Evolutionary conservation across 2,888 invertebrate species (phyloP).

Genomic region (Drosophila vallismaia): DNA sequence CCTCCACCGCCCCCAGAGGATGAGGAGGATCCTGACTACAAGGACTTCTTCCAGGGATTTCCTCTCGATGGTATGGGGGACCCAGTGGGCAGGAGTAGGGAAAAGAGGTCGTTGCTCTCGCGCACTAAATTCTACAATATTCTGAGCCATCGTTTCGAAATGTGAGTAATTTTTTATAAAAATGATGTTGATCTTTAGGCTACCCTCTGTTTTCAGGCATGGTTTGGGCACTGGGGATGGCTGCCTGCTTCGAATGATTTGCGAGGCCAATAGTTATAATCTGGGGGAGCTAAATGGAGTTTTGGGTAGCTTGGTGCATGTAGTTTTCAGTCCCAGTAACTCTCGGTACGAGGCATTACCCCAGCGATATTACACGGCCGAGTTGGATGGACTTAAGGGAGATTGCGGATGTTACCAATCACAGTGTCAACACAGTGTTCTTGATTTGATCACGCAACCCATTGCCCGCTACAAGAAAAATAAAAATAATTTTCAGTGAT

Average conservation of each 20-base stretch:
- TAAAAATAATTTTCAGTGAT: neutral
- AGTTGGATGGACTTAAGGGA: constrained; percentile 66
- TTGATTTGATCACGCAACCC: constrained; percentile 77
- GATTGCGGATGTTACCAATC: constrained; percentile 59
- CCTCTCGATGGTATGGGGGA: constrained; percentile 36
- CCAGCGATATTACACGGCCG: constrained; percentile 74
- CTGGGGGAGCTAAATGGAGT: constrained; percentile 85
- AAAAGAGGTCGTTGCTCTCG: constrained; percentile 57
- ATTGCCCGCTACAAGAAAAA: constrained; percentile 47
- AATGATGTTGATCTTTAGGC: neutral
- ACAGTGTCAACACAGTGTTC: constrained; percentile 67
- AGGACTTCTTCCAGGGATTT: constrained; percentile 61
- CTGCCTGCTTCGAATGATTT: constrained; percentile 88
- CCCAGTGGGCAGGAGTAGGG: constrained; percentile 14
- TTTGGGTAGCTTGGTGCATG: constrained; percentile 87
- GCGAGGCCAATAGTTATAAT: constrained; percentile 85
- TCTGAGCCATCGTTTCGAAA: constrained; percentile 60
- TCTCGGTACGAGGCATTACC: constrained; percentile 73
- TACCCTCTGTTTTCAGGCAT: constrained; percentile 49
- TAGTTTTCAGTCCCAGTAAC: constrained; percentile 83
- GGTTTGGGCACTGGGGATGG: constrained; percentile 83
- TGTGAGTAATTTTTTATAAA: constrained; percentile 48
- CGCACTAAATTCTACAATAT: constrained; percentile 68
- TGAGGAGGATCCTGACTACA: constrained; percentile 39
- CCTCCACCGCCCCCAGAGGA: constrained; percentile 21